These are phyloP conservation scores for Diloba caeruleocephala DNA, from an alignment of 2,888 invertebrate genomes.

Conservation along the genomic window DNA sequence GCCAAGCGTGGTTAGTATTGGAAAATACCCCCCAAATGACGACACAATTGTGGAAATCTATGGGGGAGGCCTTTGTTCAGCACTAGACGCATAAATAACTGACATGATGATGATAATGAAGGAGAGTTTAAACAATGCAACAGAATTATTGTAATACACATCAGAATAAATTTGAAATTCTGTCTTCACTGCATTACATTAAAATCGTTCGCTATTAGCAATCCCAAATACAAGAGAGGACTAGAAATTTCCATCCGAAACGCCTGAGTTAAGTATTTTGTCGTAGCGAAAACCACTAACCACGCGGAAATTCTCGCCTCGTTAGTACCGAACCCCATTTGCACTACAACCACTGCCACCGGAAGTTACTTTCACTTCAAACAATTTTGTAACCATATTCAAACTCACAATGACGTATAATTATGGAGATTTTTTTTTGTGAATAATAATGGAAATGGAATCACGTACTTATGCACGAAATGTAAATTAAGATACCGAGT, in stretches of 20 bases:
- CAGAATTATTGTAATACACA: conserved; percentile 12
- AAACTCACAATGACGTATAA: conserved; percentile 56
- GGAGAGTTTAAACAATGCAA: neutral
- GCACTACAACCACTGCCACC: conserved; percentile 53
- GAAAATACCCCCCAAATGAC: too few relatives aligned
- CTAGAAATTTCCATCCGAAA: conserved; percentile 45
- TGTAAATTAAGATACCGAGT: conserved; percentile 61
- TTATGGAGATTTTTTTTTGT: conserved; percentile 58
- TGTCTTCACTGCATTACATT: conserved; percentile 35
- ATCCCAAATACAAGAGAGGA: conserved; percentile 31
- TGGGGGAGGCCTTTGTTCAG: too few relatives aligned
- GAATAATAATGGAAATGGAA: conserved; percentile 59
- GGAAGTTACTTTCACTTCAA: conserved; percentile 52
- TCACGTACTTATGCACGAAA: conserved; percentile 62
- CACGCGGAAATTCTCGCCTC: conserved; percentile 64
- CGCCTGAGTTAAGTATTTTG: conserved; percentile 59
- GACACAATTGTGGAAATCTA: too few relatives aligned
- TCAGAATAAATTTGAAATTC: conserved; percentile 30
- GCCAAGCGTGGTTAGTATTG: too few relatives aligned
- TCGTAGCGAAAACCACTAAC: conserved; percentile 70
- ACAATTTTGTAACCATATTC: conserved; percentile 59
- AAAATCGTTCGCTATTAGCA: conserved; percentile 21
- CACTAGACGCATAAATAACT: too few relatives aligned
- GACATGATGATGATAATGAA: too few relatives aligned
- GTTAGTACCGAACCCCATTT: conserved; percentile 60